Percentiles rank a stretch among this genome's conserved stretches.
phyloP scores from a whole-genome alignment of 2,113 vertebrate genomes.

The Zeus faber region DNA sequence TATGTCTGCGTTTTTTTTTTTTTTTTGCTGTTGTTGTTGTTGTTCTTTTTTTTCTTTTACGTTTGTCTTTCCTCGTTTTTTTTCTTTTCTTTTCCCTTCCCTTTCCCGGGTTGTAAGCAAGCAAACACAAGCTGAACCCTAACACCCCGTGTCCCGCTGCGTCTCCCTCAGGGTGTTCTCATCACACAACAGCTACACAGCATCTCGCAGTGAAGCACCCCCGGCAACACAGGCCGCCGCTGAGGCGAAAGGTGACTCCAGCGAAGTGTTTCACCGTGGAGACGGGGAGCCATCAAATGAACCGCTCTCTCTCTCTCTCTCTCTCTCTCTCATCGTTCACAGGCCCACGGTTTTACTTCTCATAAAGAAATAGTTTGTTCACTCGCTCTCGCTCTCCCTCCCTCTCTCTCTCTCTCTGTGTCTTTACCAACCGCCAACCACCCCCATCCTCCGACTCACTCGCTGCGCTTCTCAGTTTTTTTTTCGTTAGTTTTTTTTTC shows the following conservation, averaged over 20 bases:
- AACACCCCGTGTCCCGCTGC: slow-evolving; percentile 66
- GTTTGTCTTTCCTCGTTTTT: slow-evolving; percentile 63
- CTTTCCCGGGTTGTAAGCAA: slow-evolving; percentile 66
- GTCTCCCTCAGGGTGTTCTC: slow-evolving; percentile 71
- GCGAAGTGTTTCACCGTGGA: slow-evolving; percentile 65
- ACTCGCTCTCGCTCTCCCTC: slow-evolving; percentile 30
- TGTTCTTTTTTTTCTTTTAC: slow-evolving; percentile 71
- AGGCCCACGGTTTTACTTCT: slow-evolving; percentile 57
- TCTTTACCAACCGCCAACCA: too few relatives aligned
- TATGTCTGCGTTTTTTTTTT: slow-evolving; percentile 68
- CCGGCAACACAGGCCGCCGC: slow-evolving; percentile 61
- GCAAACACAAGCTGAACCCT: slow-evolving; percentile 75
- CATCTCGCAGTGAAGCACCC: slow-evolving; percentile 63
- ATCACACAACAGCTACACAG: slow-evolving; percentile 64
- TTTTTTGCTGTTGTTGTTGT: slow-evolving; percentile 40
- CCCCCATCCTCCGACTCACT: too few relatives aligned
- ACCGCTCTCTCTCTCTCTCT: slow-evolving; percentile 37
- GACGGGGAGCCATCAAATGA: slow-evolving; percentile 73
- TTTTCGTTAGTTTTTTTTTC: too few relatives aligned
- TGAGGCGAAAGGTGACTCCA: slow-evolving; percentile 73
- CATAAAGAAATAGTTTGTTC: slow-evolving; percentile 54
- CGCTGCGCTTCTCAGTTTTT: too few relatives aligned
- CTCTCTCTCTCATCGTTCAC: slow-evolving; percentile 28
- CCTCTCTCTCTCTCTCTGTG: slow-evolving; percentile 38
- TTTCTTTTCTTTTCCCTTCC: slow-evolving; percentile 48